Evolutionary conservation across 2,888 invertebrate genomes (phyloP).

Genomic region (Papilio elwesi): DNA sequence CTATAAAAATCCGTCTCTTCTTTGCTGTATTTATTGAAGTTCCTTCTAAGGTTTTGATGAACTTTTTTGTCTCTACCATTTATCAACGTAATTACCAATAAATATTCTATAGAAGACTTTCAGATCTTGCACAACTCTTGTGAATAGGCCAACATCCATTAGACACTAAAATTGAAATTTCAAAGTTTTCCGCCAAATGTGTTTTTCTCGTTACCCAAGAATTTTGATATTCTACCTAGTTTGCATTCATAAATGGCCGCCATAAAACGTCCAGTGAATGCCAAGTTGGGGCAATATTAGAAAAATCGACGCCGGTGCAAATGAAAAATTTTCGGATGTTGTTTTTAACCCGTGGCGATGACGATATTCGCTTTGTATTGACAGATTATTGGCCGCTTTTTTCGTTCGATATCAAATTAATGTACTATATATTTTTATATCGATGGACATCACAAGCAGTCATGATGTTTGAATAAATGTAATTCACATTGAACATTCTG

Average conservation of each 20-base stretch:
- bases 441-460: neutral
- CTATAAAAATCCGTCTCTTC: no score
- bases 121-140: neutral
- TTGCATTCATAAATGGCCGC: constrained; percentile 49
- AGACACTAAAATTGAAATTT: constrained; percentile 40
- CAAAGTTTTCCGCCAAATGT: constrained; percentile 48
- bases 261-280: constrained; percentile 49
- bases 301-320: constrained; percentile 46
- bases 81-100: neutral
- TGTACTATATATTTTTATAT: neutral
- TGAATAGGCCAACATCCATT: neutral
- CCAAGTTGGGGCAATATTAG: constrained; percentile 50
- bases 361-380: neutral
- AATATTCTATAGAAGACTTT: neutral
- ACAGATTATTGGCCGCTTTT: neutral
- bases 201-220: constrained; percentile 48
- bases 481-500: no score
- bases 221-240: constrained; percentile 50
- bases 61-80: neutral
- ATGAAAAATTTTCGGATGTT: constrained; percentile 26
- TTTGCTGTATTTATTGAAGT: no score
- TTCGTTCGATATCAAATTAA: no score
- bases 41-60: no score
- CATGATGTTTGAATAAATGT: neutral
- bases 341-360: constrained; percentile 20